Evolutionary conservation across 1,140 invertebrate species (phyloP).

Genomic region (Drosophila sproati): DNA sequence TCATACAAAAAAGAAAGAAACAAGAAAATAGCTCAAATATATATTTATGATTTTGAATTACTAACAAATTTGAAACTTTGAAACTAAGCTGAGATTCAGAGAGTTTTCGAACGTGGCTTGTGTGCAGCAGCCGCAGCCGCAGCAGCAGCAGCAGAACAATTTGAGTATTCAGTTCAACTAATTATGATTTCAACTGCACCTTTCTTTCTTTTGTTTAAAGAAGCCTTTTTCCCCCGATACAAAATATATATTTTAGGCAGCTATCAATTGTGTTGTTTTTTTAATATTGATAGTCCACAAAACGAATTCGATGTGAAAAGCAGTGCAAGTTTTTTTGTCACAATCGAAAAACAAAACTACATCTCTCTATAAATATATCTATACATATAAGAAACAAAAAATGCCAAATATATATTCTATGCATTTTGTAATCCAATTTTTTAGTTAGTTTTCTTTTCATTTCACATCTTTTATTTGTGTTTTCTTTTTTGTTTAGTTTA

Average conservation of each 20-base stretch:
- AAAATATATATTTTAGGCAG: conserved; percentile 4
- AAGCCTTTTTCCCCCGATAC: neutral
- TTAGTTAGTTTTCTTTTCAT: conserved; percentile 40
- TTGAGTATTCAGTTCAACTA: conserved; percentile 45
- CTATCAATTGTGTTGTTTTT: conserved; percentile 11
- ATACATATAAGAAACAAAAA: neutral
- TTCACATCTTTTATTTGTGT: neutral
- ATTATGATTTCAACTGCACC: conserved; percentile 73
- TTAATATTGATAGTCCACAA: conserved; percentile 44
- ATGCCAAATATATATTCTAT: conserved; percentile 17
- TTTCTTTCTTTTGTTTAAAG: conserved; percentile 60
- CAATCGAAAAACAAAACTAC: conserved; percentile 45
- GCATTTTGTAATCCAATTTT: conserved; percentile 11
- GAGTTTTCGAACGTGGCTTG: conserved; percentile 41
- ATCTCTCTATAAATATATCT: conserved; percentile 1
- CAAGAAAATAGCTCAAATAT: neutral
- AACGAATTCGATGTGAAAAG: conserved; percentile 60
- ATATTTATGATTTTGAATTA: conserved; percentile 44
- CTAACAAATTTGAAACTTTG: conserved; percentile 59
- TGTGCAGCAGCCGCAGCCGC: conserved; percentile 8
- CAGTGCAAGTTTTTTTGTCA: conserved; percentile 84
- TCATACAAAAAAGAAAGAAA: conserved; percentile 23
- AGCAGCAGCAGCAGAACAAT: neutral
- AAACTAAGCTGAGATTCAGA: conserved; percentile 11
- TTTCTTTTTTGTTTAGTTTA: conserved; percentile 78